phyloP scores from a whole-genome alignment of 2,888 invertebrate genomes.

The Agrochola circellaris region DNA sequence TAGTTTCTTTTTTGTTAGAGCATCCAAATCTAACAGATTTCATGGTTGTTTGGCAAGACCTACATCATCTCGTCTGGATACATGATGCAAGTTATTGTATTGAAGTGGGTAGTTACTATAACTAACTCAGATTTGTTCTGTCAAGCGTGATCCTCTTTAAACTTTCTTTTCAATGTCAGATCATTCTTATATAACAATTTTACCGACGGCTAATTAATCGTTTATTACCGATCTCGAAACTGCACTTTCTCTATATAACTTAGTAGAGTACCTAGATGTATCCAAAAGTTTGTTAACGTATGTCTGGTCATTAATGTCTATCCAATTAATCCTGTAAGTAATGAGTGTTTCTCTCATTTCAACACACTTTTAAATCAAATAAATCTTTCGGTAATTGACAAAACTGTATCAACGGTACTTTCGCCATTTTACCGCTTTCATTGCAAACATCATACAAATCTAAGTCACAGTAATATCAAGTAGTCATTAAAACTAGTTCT shows the following conservation, averaged over 20 bases:
- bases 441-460: constrained; percentile 40
- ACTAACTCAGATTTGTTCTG: background rate
- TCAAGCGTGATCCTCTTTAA: background rate
- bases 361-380: constrained; percentile 36
- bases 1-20: background rate
- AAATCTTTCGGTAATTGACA: constrained; percentile 39
- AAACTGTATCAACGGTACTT: constrained; percentile 39
- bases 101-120: background rate
- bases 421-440: constrained; percentile 36
- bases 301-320: constrained; percentile 6
- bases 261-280: background rate
- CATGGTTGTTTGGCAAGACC: background rate
- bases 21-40: background rate
- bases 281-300: constrained; percentile 8
- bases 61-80: background rate
- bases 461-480: constrained; percentile 17
- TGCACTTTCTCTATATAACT: constrained; percentile 17
- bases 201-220: constrained; percentile 2
- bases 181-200: background rate
- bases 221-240: background rate
- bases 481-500: constrained; percentile 55
- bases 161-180: background rate
- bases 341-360: constrained; percentile 6
- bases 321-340: constrained; percentile 2
- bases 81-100: background rate